A percentile compares a stretch with the other conserved stretches of the same genome.
phyloP scores from a whole-genome alignment of 2,797 vertebrate genomes.

The Gymnopithys bicolor region DNA sequence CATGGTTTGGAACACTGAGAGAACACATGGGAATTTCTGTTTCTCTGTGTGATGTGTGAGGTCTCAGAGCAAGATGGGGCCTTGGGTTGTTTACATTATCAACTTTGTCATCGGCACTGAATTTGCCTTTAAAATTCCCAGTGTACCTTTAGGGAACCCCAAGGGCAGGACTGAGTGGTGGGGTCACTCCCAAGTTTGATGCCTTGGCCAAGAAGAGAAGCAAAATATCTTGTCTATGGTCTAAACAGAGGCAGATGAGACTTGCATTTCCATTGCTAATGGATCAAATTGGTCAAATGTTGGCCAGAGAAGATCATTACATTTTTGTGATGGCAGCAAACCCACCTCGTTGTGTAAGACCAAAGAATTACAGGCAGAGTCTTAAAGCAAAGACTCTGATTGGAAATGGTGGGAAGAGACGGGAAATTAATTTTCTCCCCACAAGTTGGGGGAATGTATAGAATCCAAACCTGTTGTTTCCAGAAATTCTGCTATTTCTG shows the following conservation, averaged over 20 bases:
- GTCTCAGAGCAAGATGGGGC: not conserved
- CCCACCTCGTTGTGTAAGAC: conserved; percentile 66
- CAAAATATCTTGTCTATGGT: conserved; percentile 62
- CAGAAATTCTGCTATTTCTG: conserved; percentile 54
- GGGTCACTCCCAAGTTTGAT: conserved; percentile 11
- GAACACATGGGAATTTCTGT: not conserved
- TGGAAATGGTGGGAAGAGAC: conserved; percentile 47
- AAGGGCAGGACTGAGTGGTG: not conserved
- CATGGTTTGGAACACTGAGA: not conserved
- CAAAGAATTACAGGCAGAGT: conserved; percentile 61
- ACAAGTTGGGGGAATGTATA: not conserved
- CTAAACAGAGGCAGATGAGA: conserved; percentile 66
- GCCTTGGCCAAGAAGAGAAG: conserved; percentile 46
- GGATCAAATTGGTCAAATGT: conserved; percentile 70
- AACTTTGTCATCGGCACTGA: not conserved
- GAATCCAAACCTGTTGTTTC: not conserved
- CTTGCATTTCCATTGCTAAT: conserved; percentile 67
- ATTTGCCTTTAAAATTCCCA: not conserved
- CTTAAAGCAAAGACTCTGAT: conserved; percentile 62
- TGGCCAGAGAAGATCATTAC: conserved; percentile 69
- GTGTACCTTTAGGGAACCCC: conserved; percentile 3
- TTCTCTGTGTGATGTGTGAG: not conserved
- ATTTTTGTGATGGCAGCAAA: conserved; percentile 71
- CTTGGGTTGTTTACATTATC: not conserved
- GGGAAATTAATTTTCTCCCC: conserved; percentile 39